Evolutionary conservation across 2,888 invertebrate species (phyloP).

Genomic region (Athripsodes cinereus): DNA sequence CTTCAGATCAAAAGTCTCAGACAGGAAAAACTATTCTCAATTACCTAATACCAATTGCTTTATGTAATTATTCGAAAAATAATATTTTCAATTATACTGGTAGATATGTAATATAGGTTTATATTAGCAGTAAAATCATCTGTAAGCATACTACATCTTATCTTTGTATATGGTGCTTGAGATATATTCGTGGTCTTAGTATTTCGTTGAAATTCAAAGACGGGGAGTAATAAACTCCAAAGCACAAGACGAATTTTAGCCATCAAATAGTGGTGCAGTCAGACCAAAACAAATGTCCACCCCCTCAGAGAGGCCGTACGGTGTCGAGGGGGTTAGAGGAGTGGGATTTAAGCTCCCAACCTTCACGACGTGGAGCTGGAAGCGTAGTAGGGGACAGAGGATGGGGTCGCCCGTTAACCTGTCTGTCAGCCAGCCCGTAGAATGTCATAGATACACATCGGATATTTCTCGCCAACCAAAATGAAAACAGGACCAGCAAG

Average conservation of each 20-base stretch:
- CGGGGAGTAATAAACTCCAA: constrained; percentile 21
- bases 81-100: too few species aligned
- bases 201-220: background rate
- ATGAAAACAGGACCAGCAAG: background rate
- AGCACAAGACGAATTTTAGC: constrained; percentile 27
- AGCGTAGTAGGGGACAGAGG: background rate
- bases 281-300: constrained; percentile 28
- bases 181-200: too few species aligned
- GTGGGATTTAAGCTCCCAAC: constrained; percentile 15
- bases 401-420: constrained; percentile 28
- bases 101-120: too few species aligned
- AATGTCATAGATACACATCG: constrained; percentile 16
- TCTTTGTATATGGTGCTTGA: too few species aligned
- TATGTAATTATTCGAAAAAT: too few species aligned
- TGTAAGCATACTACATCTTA: too few species aligned
- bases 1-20: too few species aligned
- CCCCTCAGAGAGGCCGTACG: constrained; percentile 7
- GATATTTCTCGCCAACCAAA: constrained; percentile 6
- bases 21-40: too few species aligned
- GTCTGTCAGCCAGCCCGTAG: constrained; percentile 25
- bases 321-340: background rate
- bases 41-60: too few species aligned
- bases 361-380: constrained; percentile 15
- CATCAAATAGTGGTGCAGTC: constrained; percentile 26
- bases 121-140: too few species aligned